Evolutionary conservation across 2,797 vertebrate species (phyloP).

Genomic region (Myiothlypis chrysogaster): DNA sequence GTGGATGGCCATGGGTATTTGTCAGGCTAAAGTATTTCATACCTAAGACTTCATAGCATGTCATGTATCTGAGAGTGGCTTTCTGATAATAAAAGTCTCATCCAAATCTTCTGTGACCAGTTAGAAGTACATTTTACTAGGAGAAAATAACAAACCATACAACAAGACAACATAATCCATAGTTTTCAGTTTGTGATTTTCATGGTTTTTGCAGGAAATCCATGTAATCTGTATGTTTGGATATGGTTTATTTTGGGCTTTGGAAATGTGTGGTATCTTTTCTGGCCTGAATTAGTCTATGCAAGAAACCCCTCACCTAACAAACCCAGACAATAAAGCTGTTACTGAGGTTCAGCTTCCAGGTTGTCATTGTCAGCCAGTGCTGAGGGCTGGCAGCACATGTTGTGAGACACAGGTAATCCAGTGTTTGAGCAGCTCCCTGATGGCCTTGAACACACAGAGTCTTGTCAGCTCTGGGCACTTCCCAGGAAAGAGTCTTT

Average conservation of each 20-base stretch:
- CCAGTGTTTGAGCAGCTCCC: not conserved
- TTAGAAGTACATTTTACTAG: not conserved
- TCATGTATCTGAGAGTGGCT: not conserved
- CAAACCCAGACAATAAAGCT: not conserved
- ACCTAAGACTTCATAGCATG: not conserved
- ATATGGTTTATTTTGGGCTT: not conserved
- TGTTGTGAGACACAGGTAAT: not conserved
- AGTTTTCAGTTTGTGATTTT: not conserved
- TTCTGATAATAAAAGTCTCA: not conserved
- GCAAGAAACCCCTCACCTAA: not conserved
- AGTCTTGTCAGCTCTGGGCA: not conserved
- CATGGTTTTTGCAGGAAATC: not conserved
- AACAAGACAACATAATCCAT: not conserved
- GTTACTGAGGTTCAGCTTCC: not conserved
- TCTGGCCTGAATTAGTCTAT: not conserved
- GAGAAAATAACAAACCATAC: not conserved
- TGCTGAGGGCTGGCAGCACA: not conserved
- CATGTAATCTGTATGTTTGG: not conserved
- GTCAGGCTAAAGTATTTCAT: not conserved
- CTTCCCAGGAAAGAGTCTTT: not conserved
- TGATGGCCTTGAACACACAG: not conserved
- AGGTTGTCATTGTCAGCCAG: not conserved
- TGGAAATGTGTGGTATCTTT: not conserved
- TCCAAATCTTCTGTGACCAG: not conserved
- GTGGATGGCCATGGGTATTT: not conserved